Percentiles rank a stretch among this genome's conserved stretches.
phyloP scores from a whole-genome alignment of 2,888 invertebrate species.

The Parnassius glacialis region DNA sequence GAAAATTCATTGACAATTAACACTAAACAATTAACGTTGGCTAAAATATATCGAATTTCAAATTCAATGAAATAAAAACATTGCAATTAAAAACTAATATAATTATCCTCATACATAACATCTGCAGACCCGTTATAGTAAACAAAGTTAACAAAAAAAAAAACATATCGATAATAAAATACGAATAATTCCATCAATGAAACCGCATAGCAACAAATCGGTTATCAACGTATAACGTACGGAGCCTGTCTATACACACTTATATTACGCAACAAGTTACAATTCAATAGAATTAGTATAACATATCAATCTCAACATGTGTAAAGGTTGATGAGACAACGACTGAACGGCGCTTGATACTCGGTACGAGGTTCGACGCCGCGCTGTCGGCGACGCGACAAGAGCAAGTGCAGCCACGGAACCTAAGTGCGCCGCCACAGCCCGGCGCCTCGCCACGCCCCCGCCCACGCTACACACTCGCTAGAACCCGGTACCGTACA shows the following conservation, averaged over 20 bases:
- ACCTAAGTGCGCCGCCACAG: constrained; percentile 1
- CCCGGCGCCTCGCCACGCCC: not conserved
- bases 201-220: constrained; percentile 63
- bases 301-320: constrained; percentile 80
- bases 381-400: constrained; percentile 29
- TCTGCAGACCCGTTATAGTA: constrained; percentile 77
- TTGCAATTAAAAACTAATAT: constrained; percentile 69
- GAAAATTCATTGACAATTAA: constrained; percentile 65
- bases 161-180: constrained; percentile 57
- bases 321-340: constrained; percentile 76
- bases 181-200: constrained; percentile 65
- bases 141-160: constrained; percentile 73
- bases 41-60: constrained; percentile 75
- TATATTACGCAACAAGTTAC: constrained; percentile 79
- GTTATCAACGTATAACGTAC: constrained; percentile 49
- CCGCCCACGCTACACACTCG: constrained; percentile 1
- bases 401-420: constrained; percentile 19
- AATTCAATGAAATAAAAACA: constrained; percentile 58
- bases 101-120: constrained; percentile 65
- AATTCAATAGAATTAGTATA: constrained; percentile 81
- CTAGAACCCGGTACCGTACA: not conserved
- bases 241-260: constrained; percentile 52
- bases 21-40: constrained; percentile 74
- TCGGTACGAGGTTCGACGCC: constrained; percentile 30
- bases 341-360: constrained; percentile 51